Conservation (phyloP, 2,113 vertebrate genomes). For the Heteronetta atricapilla region DNA sequence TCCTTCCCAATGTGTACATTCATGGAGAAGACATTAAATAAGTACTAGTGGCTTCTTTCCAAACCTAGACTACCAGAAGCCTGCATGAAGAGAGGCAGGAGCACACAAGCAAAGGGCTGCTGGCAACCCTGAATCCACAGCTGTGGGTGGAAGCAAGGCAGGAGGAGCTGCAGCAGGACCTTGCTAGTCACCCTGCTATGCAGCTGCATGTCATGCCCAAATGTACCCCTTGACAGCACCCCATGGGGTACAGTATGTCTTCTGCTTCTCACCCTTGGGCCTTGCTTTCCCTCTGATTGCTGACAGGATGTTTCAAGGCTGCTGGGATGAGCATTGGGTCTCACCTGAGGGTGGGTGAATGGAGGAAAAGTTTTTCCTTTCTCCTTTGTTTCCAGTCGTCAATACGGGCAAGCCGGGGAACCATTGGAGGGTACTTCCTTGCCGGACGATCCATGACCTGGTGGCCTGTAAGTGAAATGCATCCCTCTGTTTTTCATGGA, state of each 20-base stretch:
- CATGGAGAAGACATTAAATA: neutral
- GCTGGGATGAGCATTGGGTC: neutral
- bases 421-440: slow-evolving; percentile 91
- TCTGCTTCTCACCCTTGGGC: neutral
- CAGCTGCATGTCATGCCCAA: neutral
- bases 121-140: neutral
- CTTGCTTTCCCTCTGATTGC: neutral
- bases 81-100: neutral
- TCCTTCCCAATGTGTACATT: neutral
- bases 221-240: neutral
- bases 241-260: neutral
- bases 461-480: slow-evolving; percentile 89
- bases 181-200: neutral
- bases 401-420: slow-evolving; percentile 81
- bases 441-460: slow-evolving; percentile 93
- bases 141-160: neutral
- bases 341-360: neutral
- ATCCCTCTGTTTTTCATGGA: neutral
- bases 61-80: neutral
- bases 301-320: neutral
- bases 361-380: neutral
- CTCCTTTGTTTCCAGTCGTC: slow-evolving; percentile 81
- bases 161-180: neutral
- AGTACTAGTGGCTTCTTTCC: neutral
- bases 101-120: neutral